A percentile compares a stretch with the other conserved stretches of the same genome.
Conservation (phyloP, 2,888 invertebrate genomes). For the Drosophila prostipennis region DNA sequence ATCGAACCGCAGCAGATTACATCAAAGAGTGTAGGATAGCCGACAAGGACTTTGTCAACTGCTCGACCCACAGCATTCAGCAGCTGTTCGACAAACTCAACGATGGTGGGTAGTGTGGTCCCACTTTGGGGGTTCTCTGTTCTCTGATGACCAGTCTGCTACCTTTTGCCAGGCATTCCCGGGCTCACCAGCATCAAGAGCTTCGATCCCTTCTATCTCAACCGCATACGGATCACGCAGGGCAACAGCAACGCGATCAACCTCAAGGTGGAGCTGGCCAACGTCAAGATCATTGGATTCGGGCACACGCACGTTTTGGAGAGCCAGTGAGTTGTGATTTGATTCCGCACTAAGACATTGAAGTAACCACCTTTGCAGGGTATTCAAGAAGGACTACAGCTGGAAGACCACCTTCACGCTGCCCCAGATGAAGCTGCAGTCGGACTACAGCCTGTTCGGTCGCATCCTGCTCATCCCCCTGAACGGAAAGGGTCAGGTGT, state of each 20-base stretch:
- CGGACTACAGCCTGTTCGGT: conserved; percentile 88
- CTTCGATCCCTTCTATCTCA: conserved; percentile 88
- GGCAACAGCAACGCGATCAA: conserved; percentile 89
- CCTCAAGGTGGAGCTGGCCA: conserved; percentile 89
- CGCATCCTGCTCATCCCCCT: conserved; percentile 89
- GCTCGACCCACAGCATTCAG: conserved; percentile 89
- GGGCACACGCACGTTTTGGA: conserved; percentile 87
- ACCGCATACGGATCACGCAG: conserved; percentile 89
- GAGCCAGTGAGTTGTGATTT: conserved; percentile 85
- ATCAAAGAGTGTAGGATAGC: conserved; percentile 88
- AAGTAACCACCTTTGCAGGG: conserved; percentile 84
- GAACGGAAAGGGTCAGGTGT: conserved; percentile 88
- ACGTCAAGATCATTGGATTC: conserved; percentile 89
- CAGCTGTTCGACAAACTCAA: conserved; percentile 88
- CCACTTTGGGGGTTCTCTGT: neutral
- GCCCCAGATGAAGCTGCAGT: conserved; percentile 88
- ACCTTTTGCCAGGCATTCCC: conserved; percentile 74
- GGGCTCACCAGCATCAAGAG: conserved; percentile 85
- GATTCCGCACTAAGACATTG: neutral
- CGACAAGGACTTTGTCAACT: conserved; percentile 88
- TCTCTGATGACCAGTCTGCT: neutral
- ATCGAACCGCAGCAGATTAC: conserved; percentile 86
- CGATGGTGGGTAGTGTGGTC: conserved; percentile 84
- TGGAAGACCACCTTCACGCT: conserved; percentile 89
- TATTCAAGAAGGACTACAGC: conserved; percentile 88